A percentile compares a stretch with the other conserved stretches of the same genome.
These are phyloP conservation scores for Clavelina lepadiformis DNA, from an alignment of 23 tunicate genomes.

Conservation along the genomic window DNA sequence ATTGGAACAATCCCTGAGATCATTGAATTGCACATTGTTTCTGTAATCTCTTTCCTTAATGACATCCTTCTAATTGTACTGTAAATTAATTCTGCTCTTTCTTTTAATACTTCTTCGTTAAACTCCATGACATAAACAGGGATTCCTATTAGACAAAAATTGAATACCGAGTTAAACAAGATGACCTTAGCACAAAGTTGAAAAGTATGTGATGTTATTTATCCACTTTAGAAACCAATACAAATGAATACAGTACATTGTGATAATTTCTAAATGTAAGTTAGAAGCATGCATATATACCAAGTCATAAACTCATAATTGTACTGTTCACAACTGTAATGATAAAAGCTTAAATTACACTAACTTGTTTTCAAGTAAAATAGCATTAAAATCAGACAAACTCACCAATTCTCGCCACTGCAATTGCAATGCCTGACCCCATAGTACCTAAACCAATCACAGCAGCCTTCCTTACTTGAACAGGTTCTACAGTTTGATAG, in stretches of 20 bases:
- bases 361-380: no score
- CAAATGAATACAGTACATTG: no score
- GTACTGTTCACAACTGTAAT: no score
- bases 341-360: no score
- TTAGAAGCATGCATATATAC: no score
- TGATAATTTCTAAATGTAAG: no score
- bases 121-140: constrained; percentile 54
- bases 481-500: constrained; percentile 6
- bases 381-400: background rate
- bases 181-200: no score
- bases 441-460: constrained; percentile 81
- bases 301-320: no score
- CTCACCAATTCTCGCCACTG: constrained; percentile 23
- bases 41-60: constrained; percentile 14
- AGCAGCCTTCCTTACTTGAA: constrained; percentile 31
- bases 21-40: constrained; percentile 14
- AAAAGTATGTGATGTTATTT: no score
- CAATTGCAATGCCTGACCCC: constrained; percentile 69
- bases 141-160: constrained; percentile 18
- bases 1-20: constrained; percentile 11
- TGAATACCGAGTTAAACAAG: no score
- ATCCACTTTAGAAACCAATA: no score
- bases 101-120: constrained; percentile 16
- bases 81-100: constrained; percentile 14
- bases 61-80: constrained; percentile 36